A percentile compares a stretch with the other conserved stretches of the same genome.
Conservation (phyloP, 2,113 vertebrate species). For the Stigmatopora nigra region DNA sequence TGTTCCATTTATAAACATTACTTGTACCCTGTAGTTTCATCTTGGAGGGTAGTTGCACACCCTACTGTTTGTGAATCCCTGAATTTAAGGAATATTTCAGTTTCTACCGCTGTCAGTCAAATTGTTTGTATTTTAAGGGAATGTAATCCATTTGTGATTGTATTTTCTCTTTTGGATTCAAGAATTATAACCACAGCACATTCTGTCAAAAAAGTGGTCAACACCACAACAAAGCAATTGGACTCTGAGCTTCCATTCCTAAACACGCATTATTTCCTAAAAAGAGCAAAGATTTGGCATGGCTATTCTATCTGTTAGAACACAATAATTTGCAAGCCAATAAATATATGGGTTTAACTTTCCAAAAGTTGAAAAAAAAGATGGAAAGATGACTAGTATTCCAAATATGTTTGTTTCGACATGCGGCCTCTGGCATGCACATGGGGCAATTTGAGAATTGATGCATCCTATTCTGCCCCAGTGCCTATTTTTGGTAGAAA, state of each 20-base stretch:
- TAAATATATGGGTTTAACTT: neutral
- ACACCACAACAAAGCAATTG: conserved; percentile 52
- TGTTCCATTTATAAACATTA: neutral
- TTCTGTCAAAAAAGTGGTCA: conserved; percentile 18
- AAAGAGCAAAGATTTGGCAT: conserved; percentile 13
- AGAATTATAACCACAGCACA: neutral
- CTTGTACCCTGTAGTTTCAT: neutral
- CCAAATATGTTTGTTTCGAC: conserved; percentile 1
- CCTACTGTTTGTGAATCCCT: neutral
- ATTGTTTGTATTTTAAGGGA: neutral
- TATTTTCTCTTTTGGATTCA: conserved; percentile 1
- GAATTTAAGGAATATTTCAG: neutral
- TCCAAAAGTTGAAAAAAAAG: neutral
- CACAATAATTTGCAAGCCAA: conserved; percentile 4
- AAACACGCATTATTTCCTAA: conserved; percentile 48
- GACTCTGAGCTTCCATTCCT: conserved; percentile 26
- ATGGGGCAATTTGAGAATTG: neutral
- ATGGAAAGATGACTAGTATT: neutral
- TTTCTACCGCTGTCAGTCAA: neutral
- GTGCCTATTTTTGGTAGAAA: conserved; percentile 1
- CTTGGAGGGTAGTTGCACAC: neutral
- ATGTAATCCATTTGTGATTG: neutral
- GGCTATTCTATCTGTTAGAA: conserved; percentile 9
- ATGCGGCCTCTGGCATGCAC: neutral
- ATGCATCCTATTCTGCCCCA: neutral